These are phyloP conservation scores for Gallinago stenura DNA, from an alignment of 2,797 vertebrate species.

Conservation along the genomic window DNA sequence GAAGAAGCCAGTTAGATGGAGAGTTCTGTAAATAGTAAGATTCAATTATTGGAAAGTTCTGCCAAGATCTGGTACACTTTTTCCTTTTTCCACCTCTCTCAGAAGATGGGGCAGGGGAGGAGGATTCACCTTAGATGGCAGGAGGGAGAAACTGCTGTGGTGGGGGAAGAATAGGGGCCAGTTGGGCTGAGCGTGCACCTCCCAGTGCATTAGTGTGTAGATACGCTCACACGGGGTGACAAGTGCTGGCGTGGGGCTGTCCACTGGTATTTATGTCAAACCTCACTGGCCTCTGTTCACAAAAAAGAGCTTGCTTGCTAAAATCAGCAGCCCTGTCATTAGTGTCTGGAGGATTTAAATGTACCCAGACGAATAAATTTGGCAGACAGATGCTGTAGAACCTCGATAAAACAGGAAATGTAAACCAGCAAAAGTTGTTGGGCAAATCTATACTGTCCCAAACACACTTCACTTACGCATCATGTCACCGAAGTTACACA, in stretches of 20 bases:
- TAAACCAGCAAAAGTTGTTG: slow-evolving; percentile 44
- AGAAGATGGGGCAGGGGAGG: not conserved
- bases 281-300: not conserved
- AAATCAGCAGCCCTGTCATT: not conserved
- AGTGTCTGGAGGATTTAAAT: not conserved
- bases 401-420: slow-evolving; percentile 13
- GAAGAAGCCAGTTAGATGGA: not conserved
- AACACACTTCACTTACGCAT: not conserved
- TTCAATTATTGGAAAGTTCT: not conserved
- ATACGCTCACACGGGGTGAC: not conserved
- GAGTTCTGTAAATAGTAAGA: not conserved
- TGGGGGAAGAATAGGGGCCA: not conserved
- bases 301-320: not conserved
- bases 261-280: not conserved
- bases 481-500: not conserved
- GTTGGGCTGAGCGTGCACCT: fast-evolving
- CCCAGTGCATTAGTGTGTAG: not conserved
- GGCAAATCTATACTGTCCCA: not conserved
- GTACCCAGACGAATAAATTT: slow-evolving; percentile 1
- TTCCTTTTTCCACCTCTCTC: not conserved
- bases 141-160: not conserved
- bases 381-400: not conserved
- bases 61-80: not conserved
- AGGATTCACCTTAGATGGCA: not conserved
- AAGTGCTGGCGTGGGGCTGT: not conserved